Base-by-base conservation (phyloP, 1,140 invertebrate genomes). In the Drosophila murphyi region DNA sequence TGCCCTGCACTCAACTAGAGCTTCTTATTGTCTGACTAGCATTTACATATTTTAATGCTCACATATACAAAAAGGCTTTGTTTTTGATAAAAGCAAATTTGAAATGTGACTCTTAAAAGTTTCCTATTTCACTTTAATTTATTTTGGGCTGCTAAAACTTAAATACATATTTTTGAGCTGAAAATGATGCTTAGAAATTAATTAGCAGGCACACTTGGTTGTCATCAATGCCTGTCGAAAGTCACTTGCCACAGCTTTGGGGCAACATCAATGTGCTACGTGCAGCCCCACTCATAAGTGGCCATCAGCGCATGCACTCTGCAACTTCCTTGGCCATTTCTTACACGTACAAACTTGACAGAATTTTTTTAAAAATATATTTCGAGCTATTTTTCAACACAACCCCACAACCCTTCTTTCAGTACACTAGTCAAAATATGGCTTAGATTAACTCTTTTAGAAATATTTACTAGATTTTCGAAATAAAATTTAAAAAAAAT, bases 141-240 rank as follows among this genome's bases (percentile, higher is more conserved):
- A 20, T 20, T 20, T 20, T 20, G 1, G 20, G 20, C 6, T 29
- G 48, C 7, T 7, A 28, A 20, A 31, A 50, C 10, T 29, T 4
- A n/a, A 35, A 37, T 20, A 12, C 35, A 12, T 34, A 34, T 54
- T 7, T 2, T 7, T 2, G 32, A 8, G 51, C 51, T 39, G 35
- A 6, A 59, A 43, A 59, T 59, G 56, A 45, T 59, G 43, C 20
- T 35, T 32, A 32, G 56, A 32, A 32, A 59, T 59, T 20, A 59
- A 59, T 59, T 59, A 59, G 32, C 56, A 12, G 47, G 7, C 20
- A 6, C n/a, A 10, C 56, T 10, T 20, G 45, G 5, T 34, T 55
- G 62, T 32, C 32, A 55, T 39, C 64, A 51, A 45, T 56, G 47
- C 12, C 55, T 39, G 65, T 51, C 65, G 20, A 48, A 57, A 67